A percentile compares a stretch with the other conserved stretches of the same genome.
Evolutionary conservation across 2,888 invertebrate genomes (phyloP).

Genomic region (Lymantria monacha): DNA sequence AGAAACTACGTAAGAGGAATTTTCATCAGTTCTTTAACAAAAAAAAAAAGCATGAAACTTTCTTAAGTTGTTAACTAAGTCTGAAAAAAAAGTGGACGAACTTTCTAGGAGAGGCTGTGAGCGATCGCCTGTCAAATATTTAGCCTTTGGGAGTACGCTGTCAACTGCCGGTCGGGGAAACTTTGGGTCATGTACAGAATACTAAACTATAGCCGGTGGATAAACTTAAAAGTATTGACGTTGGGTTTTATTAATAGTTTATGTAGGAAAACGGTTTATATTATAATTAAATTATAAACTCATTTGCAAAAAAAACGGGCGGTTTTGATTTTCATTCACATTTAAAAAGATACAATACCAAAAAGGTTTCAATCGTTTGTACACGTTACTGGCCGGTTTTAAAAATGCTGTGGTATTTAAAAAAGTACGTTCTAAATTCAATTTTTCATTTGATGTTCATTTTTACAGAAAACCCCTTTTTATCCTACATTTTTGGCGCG

Average conservation of each 20-base stretch:
- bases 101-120: constrained; percentile 22
- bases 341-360: too few species aligned
- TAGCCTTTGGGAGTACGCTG: constrained; percentile 31
- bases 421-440: too few species aligned
- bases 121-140: constrained; percentile 37
- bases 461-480: too few species aligned
- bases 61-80: constrained; percentile 20
- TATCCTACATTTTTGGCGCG: too few species aligned
- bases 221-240: neutral
- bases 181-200: constrained; percentile 27
- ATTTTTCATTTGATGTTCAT: too few species aligned
- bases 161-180: constrained; percentile 31
- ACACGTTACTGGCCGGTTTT: too few species aligned
- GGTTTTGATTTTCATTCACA: too few species aligned
- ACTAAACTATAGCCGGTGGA: constrained; percentile 9
- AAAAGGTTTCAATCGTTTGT: too few species aligned
- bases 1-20: constrained; percentile 2
- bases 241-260: neutral
- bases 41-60: constrained; percentile 10
- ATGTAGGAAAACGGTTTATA: neutral
- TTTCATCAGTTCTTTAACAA: constrained; percentile 15
- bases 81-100: constrained; percentile 11
- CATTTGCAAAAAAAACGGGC: too few species aligned
- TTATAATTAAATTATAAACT: too few species aligned
- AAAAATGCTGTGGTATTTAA: too few species aligned